phyloP scores from a whole-genome alignment of 2,797 vertebrate species.

The Mormyrops boulengeri region DNA sequence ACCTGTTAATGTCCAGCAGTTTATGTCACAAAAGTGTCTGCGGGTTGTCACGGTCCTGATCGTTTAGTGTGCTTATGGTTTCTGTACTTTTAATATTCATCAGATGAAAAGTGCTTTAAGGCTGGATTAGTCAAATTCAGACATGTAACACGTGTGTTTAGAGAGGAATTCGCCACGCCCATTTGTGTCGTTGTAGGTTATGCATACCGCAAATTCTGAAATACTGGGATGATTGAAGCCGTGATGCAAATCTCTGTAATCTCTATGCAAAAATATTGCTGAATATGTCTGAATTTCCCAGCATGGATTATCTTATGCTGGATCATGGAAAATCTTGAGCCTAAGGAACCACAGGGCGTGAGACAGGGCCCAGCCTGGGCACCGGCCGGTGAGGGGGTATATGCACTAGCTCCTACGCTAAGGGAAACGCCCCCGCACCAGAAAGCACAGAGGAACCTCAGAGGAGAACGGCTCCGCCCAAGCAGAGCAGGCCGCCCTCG shows the following conservation, averaged over 20 bases:
- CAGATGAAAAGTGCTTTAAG: neutral
- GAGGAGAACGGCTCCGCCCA: neutral
- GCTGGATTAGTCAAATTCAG: neutral
- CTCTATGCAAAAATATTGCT: neutral
- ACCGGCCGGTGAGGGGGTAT: neutral
- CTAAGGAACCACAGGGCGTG: neutral
- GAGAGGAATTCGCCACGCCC: neutral
- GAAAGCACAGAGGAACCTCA: neutral
- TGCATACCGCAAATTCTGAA: neutral
- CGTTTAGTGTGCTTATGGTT: neutral
- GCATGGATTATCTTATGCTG: neutral
- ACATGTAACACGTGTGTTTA: neutral
- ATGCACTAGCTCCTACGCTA: neutral
- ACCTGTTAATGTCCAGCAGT: neutral
- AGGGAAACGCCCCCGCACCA: neutral
- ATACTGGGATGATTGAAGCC: neutral
- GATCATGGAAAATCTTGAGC: neutral
- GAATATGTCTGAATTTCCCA: neutral
- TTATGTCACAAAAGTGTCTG: neutral
- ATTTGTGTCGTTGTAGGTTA: neutral
- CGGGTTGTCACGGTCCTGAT: neutral
- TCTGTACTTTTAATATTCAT: neutral
- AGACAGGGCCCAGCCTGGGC: neutral
- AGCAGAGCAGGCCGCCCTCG: neutral
- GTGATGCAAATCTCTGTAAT: neutral